Evolutionary conservation across 2,888 invertebrate species (phyloP), one percentile per base, ranked within the genome.

Genomic region (Polydrusus cervinus): DNA sequence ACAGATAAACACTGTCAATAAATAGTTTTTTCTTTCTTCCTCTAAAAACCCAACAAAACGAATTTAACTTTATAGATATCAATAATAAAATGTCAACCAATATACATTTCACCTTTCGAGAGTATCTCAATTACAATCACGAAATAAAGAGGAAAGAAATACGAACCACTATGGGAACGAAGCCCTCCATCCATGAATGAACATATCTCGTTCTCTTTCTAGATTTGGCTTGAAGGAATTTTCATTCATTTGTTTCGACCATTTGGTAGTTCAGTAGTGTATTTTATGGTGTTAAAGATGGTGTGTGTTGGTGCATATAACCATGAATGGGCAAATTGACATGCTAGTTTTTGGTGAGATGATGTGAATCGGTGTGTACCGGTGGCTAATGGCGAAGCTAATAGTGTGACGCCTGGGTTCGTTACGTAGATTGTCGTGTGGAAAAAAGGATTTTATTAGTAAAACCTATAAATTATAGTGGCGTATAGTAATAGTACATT

Each of bases 171-270:
- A 78, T 81, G 80, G 80, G 81, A 81, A 80, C 74, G 83, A 83
- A 83, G 81, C 83, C 83, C 83, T 83, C 82, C 82, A 81, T 82
- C 81, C 80, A 81, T 82, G 80, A 79, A 78, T 80, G 81, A 68
- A 79, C 40, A 16, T 38, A 47, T 34, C 10, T 53, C 47, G 49
- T 16, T 65, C 65, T 65, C 66, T 53, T 62, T 64, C 34, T 14
- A 68, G 45, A 57, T 68, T 57, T 57, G 57, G 43, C 67, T 68
- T 40, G 13, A 45, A 74, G 68, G 68, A 74, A 74, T 68, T 64
- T 74, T 55, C 74, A 74, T 74, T 74, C 75, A 75, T 75, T 64
- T 34, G 66, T 55, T 34, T 68, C 60, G 38, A 38, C 38, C 64
- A 53, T 55, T 72, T 69, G 64, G 49, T 38, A 47, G 60, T 55